phyloP scores from a whole-genome alignment of 2,113 vertebrate species.

The Brachyhypopomus occidentalis region DNA sequence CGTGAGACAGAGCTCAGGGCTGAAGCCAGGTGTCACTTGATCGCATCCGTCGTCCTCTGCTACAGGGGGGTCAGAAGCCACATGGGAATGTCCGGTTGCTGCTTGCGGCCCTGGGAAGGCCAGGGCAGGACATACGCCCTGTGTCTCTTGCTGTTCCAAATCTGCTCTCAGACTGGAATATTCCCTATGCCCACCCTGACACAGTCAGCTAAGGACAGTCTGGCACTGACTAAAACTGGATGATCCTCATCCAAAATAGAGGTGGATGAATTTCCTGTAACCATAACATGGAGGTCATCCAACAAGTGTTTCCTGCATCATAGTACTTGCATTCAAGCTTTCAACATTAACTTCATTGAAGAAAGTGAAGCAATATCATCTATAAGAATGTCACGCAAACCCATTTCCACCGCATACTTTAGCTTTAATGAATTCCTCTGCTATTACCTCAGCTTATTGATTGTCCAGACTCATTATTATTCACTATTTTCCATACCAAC shows the following conservation, averaged over 20 bases:
- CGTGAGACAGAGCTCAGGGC: constrained; percentile 35
- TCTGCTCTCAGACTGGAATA: not conserved
- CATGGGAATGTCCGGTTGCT: constrained; percentile 18
- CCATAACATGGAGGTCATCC: too few species aligned
- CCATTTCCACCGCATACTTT: not conserved
- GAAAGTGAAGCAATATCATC: not conserved
- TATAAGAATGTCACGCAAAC: not conserved
- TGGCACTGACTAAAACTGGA: not conserved
- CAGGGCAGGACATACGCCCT: constrained; percentile 8
- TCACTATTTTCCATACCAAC: not conserved
- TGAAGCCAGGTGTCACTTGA: not conserved
- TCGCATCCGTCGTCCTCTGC: constrained; percentile 42
- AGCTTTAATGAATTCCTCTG: not conserved
- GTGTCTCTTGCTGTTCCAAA: not conserved
- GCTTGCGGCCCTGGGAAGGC: not conserved
- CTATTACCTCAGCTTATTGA: not conserved
- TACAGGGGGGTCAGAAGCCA: constrained; percentile 28
- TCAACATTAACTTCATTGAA: too few species aligned
- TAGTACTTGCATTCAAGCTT: too few species aligned
- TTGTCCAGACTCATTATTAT: not conserved
- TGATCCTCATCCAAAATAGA: not conserved
- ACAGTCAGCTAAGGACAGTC: not conserved
- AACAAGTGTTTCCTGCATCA: too few species aligned
- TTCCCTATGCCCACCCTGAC: not conserved
- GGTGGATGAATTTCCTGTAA: not conserved